These are phyloP conservation scores for Drosophila kuntzei DNA, from an alignment of 2,888 invertebrate genomes.

Conservation along the genomic window DNA sequence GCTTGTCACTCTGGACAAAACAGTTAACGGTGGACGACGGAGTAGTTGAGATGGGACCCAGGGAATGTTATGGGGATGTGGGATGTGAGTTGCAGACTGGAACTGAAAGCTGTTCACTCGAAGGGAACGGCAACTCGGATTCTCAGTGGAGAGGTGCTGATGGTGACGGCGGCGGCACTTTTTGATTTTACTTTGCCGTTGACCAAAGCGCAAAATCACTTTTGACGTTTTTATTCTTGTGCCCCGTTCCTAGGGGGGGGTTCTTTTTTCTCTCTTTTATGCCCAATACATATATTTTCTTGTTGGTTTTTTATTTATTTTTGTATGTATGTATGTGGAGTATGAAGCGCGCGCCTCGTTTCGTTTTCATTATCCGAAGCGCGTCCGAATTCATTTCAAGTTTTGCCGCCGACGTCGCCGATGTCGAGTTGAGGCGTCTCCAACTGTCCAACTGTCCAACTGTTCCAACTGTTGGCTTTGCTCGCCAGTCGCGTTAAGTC, in stretches of 20 bases:
- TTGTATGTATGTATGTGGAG: constrained; percentile 1
- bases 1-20: constrained; percentile 64
- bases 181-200: constrained; percentile 73
- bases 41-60: constrained; percentile 21
- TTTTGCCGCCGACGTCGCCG: constrained; percentile 67
- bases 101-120: constrained; percentile 17
- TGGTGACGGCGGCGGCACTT: constrained; percentile 58
- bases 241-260: constrained; percentile 44
- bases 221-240: constrained; percentile 82
- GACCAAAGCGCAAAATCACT: constrained; percentile 80
- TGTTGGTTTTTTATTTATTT: constrained; percentile 7
- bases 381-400: constrained; percentile 77
- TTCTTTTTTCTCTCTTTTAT: constrained; percentile 12
- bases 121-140: background rate
- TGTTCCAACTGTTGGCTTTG: constrained; percentile 76
- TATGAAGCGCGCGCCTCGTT: constrained; percentile 73
- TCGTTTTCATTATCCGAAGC: constrained; percentile 80
- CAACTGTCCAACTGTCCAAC: constrained; percentile 59
- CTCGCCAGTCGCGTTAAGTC: constrained; percentile 74
- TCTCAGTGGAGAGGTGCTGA: constrained; percentile 61
- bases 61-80: background rate
- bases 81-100: constrained; percentile 14
- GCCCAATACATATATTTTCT: constrained; percentile 8
- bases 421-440: constrained; percentile 68
- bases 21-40: constrained; percentile 62